phyloP scores from a whole-genome alignment of 2,113 vertebrate species.

The Origma solitaria region DNA sequence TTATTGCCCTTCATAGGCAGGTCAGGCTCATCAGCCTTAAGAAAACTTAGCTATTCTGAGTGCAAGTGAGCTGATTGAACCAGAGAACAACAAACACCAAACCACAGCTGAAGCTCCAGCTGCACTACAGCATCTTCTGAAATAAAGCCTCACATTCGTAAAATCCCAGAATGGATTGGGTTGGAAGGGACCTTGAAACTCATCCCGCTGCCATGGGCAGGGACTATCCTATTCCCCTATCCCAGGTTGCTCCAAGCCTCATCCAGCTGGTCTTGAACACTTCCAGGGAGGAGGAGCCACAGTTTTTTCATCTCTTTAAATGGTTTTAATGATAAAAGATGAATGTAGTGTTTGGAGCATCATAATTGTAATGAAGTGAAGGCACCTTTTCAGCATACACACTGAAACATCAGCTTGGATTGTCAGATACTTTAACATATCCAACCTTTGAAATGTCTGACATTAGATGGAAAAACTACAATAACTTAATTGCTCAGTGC shows the following conservation, averaged over 20 bases:
- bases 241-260: fast-evolving
- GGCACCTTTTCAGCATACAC: neutral
- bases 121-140: neutral
- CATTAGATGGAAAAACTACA: neutral
- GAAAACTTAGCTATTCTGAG: neutral
- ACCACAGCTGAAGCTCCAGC: neutral
- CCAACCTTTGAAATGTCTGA: neutral
- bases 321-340: neutral
- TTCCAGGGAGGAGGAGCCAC: neutral
- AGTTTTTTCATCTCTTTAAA: neutral
- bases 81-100: neutral
- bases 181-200: neutral
- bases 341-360: neutral
- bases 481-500: neutral
- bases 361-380: neutral
- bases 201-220: neutral
- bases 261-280: neutral
- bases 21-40: neutral
- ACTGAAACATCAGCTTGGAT: neutral
- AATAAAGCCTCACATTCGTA: neutral
- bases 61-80: neutral
- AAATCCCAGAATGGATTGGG: neutral
- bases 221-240: fast-evolving
- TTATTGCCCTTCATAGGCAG: neutral
- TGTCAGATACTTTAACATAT: neutral